Conservation (phyloP, 1,140 invertebrate species). For the Magallana gigas region DNA sequence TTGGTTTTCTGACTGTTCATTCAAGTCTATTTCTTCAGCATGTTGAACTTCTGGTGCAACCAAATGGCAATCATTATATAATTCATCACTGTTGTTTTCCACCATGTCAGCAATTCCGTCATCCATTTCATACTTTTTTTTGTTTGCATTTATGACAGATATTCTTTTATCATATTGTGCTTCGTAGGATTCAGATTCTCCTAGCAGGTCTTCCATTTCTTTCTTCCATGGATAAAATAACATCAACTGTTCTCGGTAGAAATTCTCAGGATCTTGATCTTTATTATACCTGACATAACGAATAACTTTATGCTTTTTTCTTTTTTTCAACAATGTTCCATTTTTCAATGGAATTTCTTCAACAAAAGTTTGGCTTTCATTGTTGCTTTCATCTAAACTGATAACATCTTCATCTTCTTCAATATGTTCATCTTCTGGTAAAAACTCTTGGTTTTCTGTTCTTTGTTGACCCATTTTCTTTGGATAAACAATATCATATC, state of each 20-base stretch:
- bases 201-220: constrained; percentile 51
- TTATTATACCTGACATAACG: constrained; percentile 51
- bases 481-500: constrained; percentile 46
- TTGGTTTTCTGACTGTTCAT: background rate
- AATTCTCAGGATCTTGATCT: constrained; percentile 53
- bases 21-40: background rate
- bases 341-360: constrained; percentile 36
- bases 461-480: constrained; percentile 32
- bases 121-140: constrained; percentile 1
- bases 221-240: constrained; percentile 55
- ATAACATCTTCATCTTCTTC: constrained; percentile 47
- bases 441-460: background rate
- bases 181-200: constrained; percentile 29
- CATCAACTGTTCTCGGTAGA: constrained; percentile 52
- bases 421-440: constrained; percentile 46
- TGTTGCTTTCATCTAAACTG: background rate
- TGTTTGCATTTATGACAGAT: background rate
- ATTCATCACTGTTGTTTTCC: background rate
- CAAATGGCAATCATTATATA: background rate
- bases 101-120: background rate
- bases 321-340: constrained; percentile 52
- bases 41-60: constrained; percentile 37
- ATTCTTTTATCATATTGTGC: constrained; percentile 5
- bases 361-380: background rate
- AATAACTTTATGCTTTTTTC: constrained; percentile 49